These are phyloP conservation scores for Glyphotaelius pellucidus DNA, from an alignment of 2,888 invertebrate genomes.

Conservation along the genomic window DNA sequence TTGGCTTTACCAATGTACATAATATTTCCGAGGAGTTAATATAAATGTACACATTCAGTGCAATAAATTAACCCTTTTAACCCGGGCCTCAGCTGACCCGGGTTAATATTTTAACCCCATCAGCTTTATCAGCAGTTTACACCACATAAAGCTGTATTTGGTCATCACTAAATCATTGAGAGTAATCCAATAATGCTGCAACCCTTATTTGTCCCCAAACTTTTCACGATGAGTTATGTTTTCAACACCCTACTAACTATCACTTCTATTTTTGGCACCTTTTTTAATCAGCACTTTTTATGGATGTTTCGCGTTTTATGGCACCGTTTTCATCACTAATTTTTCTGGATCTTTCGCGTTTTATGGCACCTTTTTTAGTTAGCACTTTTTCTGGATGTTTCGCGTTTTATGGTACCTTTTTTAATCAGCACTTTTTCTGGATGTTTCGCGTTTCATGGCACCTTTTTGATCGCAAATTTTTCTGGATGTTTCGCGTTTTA, in stretches of 20 bases:
- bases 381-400: too few relatives aligned
- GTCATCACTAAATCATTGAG: not conserved
- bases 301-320: not conserved
- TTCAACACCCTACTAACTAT: not conserved
- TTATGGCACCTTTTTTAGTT: too few relatives aligned
- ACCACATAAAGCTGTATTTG: not conserved
- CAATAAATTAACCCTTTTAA: constrained; percentile 6
- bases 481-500: too few relatives aligned
- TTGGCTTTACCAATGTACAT: not conserved
- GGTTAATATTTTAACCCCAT: constrained; percentile 21
- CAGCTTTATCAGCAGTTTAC: not conserved
- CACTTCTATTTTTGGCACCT: not conserved
- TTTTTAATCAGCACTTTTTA: not conserved
- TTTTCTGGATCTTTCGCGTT: not conserved
- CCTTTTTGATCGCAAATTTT: too few relatives aligned
- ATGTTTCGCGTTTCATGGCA: too few relatives aligned
- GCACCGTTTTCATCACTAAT: too few relatives aligned
- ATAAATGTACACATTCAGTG: not conserved
- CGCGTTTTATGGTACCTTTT: too few relatives aligned
- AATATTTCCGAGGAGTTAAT: not conserved
- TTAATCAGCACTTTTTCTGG: too few relatives aligned
- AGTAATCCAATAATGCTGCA: not conserved
- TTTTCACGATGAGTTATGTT: not conserved
- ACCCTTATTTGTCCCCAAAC: not conserved
- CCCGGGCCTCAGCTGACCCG: constrained; percentile 24